Evolutionary conservation across 2,113 vertebrate species (phyloP), one percentile per base, ranked within the genome.

Genomic region (Trematocara variabile): DNA sequence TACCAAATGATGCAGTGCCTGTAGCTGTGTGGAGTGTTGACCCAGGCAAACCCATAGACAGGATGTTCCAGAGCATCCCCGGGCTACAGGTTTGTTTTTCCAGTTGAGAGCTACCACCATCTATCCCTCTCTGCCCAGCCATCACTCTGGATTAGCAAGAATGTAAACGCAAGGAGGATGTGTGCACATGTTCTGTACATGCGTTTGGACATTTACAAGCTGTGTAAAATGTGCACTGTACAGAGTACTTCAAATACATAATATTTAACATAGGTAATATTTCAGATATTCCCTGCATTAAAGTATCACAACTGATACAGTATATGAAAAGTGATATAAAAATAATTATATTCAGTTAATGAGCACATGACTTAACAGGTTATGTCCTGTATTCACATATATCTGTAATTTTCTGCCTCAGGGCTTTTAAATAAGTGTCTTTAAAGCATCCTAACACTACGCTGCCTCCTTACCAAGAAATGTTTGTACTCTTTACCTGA

Each of bases 41-140:
- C 92, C 84, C 39, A 92, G 60, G 83, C 84, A n/a, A 55, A 52
- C 41, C 10, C 30, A 34, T 86, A 89, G 84, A 93, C 94, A 93
- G 83, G 79, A 91, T 95, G 95, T 96, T 92, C 92, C 85, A 68
- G 73, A 84, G 41, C 20, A 12, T 78, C 88, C 86, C 25, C 33
- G 4, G 77, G 81, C 81, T 82, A 77, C 10, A 13, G 79, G 5
- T 96, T 96, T 96, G 92, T 95, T 96, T 96, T 96, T 94, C 94
- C 90, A 78, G 56, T 85, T 93, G 79, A 87, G 73, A 84, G 89
- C 73, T 25, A 58, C 85, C 78, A 33, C 60, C 84, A 48, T 13
- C 5, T 5, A 6, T 78, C 25, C 4, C 54, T 48, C 52, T 73
- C 58, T 33, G 22, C 37, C 28, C 78, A 18, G 5, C 55, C 77